Evolutionary conservation across 2,797 vertebrate species (phyloP).

Genomic region (Cossypha dichroa): DNA sequence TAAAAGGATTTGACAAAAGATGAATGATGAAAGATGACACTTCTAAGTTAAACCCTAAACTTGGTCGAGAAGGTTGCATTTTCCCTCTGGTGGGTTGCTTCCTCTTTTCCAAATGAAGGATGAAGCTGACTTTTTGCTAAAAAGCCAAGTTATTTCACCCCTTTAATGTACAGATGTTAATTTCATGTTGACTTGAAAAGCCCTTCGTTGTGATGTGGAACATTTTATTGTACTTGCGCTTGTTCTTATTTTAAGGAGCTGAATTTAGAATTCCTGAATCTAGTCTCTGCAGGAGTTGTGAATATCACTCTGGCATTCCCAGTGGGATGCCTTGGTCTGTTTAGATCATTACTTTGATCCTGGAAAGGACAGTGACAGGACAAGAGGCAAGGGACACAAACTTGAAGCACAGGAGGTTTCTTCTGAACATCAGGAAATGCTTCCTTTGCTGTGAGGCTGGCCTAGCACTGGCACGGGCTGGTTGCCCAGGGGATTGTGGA

Average conservation of each 20-base stretch:
- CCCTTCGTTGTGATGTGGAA: background rate
- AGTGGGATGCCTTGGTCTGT: background rate
- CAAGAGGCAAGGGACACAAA: background rate
- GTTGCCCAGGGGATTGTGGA: background rate
- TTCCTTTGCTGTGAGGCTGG: background rate
- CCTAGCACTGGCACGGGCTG: rapidly evolving
- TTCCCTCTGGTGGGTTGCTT: background rate
- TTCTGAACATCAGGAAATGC: background rate
- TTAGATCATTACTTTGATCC: background rate
- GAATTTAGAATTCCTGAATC: background rate
- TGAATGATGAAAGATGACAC: background rate
- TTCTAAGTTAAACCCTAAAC: background rate
- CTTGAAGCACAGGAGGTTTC: background rate
- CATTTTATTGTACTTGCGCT: background rate
- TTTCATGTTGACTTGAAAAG: background rate
- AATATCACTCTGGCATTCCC: background rate
- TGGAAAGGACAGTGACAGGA: background rate
- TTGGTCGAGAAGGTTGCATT: background rate
- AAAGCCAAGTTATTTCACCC: background rate
- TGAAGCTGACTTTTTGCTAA: background rate
- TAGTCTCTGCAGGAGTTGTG: background rate
- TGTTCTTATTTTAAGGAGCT: background rate
- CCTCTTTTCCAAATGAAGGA: background rate
- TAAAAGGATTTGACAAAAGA: background rate
- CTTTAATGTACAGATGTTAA: background rate